phyloP scores from a whole-genome alignment of 2,888 invertebrate species.

The Lasioglossum vierecki region DNA sequence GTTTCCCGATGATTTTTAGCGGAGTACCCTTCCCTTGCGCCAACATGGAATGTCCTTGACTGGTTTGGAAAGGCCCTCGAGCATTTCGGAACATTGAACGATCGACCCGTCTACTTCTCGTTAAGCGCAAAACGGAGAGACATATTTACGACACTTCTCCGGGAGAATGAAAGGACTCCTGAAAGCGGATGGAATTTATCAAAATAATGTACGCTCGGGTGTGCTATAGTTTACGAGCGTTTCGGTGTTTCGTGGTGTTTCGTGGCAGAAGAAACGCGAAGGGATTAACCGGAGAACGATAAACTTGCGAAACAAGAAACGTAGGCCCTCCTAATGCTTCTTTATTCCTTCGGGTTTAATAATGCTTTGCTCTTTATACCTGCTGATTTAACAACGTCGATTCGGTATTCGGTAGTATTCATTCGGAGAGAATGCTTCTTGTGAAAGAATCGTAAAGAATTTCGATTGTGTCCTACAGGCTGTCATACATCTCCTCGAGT shows the following conservation, averaged over 20 bases:
- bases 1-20: neutral
- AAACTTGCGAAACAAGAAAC: constrained; percentile 10
- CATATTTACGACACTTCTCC: constrained; percentile 25
- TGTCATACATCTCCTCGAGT: constrained; percentile 28
- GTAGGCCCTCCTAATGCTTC: constrained; percentile 34
- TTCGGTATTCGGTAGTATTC: constrained; percentile 14
- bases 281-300: constrained; percentile 29
- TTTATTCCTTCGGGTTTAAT: constrained; percentile 50
- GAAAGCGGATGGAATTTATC: constrained; percentile 40
- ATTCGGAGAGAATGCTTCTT: neutral
- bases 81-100: constrained; percentile 25
- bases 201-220: constrained; percentile 28
- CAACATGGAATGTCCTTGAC: constrained; percentile 20
- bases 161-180: neutral
- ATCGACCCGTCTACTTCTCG: constrained; percentile 16
- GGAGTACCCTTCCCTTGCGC: neutral
- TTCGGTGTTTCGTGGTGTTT: constrained; percentile 24
- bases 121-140: constrained; percentile 18
- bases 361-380: constrained; percentile 22
- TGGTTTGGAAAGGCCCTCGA: constrained; percentile 1
- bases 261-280: constrained; percentile 2
- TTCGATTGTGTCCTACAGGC: constrained; percentile 13
- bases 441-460: constrained; percentile 11
- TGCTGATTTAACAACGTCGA: constrained; percentile 16
- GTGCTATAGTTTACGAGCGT: constrained; percentile 20